Base-by-base conservation (phyloP, 2,113 vertebrate species). In the Himantopus leucocephalus region DNA sequence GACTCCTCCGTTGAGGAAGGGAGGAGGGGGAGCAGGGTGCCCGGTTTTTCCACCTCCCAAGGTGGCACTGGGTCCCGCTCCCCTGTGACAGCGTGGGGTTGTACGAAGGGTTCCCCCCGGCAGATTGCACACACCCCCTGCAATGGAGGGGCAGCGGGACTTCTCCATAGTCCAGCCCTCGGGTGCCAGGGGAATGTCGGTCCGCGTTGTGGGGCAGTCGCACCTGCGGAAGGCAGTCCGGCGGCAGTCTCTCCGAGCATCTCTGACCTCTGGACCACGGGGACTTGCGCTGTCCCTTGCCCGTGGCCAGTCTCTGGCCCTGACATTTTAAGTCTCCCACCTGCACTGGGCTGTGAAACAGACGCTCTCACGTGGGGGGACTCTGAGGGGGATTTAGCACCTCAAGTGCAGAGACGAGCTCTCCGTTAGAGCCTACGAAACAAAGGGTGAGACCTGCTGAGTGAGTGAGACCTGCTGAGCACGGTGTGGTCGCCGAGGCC, bases 361-460 rank as follows among this genome's bases (percentile, higher is more conserved):
- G 66, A 56, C 26, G 30, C 20, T 35, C 14, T 76, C 47, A 13
- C 0, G 0, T 6, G 2, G 11, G 29, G 4, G 16, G 12, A 7
- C 48, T 60, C 39, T 32, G 29, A n/a, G 50, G 13, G 4, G 21
- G n/a, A n/a, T 45, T 35, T 4, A 45, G 22, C 21, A 6, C 30
- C 35, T 76, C 21, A 50, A 29, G n/a, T 7, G 72, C 27, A 71
- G 47, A 50, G 75, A 48, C 10, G 5, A 77, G 23, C 32, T 86
- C n/a, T 72, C 37, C 41, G 83, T 63, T n/a, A 48, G 34, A 43
- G 37, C 27, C 9, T 12, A 14, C 1, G 2, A 63, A 87, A 23
- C 10, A 6, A 64, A 29, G 48, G 68, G 8, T 55, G 58, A 81
- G 81, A 58, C 26, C 34, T 41, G 62, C 18, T 37, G 60, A 63